Percentiles rank a stretch among this genome's conserved stretches.
phyloP scores from a whole-genome alignment of 2,888 invertebrate genomes.

The Andrena marginata region DNA sequence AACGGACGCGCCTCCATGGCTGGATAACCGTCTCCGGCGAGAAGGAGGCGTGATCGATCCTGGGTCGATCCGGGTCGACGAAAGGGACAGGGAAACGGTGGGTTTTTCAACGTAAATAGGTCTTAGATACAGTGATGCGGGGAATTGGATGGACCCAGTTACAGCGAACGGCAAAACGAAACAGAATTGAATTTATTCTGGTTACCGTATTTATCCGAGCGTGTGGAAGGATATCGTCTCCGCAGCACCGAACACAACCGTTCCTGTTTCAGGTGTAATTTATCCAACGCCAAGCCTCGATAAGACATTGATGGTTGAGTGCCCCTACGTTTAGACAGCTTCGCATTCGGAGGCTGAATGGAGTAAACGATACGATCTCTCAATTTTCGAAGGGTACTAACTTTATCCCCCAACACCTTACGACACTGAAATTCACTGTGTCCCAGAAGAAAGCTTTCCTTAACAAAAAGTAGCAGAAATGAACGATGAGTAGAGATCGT shows the following conservation, averaged over 20 bases:
- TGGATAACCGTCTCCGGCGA: slow-evolving; percentile 8
- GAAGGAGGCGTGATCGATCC: slow-evolving; percentile 37
- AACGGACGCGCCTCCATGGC: slow-evolving; percentile 31
- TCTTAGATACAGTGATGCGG: slow-evolving; percentile 39
- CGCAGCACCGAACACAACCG: not conserved
- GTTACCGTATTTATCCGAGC: slow-evolving; percentile 56
- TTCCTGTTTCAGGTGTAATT: slow-evolving; percentile 41
- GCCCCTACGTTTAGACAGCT: not conserved
- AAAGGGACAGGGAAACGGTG: not conserved
- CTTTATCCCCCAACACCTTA: not conserved
- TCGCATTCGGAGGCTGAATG: not conserved
- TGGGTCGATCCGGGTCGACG: slow-evolving; percentile 5
- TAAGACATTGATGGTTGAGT: slow-evolving; percentile 1
- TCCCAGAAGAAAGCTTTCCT: too few relatives aligned
- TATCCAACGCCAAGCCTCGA: not conserved
- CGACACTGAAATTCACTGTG: too few relatives aligned
- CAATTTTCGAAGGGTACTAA: not conserved
- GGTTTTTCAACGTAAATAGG: slow-evolving; percentile 40
- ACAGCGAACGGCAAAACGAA: slow-evolving; percentile 13
- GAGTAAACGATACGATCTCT: not conserved
- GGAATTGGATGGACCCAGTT: slow-evolving; percentile 45
- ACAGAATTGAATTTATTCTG: slow-evolving; percentile 53
- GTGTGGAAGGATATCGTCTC: slow-evolving; percentile 39
- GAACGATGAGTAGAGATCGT: too few relatives aligned
- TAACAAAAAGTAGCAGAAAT: too few relatives aligned